Percentiles rank a stretch among this genome's conserved stretches.
These are phyloP conservation scores for Sapajus apella DNA, from an alignment of 2,113 vertebrate species.

Conservation along the genomic window DNA sequence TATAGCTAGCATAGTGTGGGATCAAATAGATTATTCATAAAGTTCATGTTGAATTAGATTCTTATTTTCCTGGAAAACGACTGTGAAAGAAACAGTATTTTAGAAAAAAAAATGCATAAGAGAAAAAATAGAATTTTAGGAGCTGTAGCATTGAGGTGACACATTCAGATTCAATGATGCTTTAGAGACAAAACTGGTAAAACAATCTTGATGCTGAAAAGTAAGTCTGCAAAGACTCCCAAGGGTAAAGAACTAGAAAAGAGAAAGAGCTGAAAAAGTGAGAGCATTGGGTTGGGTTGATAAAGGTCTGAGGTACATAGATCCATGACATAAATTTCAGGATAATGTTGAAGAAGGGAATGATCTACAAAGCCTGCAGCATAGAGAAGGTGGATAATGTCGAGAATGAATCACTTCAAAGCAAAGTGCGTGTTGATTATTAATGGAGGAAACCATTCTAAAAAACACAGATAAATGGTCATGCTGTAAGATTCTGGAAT, in stretches of 20 bases:
- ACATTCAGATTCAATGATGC: neutral
- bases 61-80: constrained; percentile 7
- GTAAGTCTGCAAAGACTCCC: neutral
- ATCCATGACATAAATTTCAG: neutral
- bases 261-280: neutral
- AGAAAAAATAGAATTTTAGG: neutral
- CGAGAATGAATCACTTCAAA: neutral
- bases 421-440: neutral
- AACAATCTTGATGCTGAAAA: neutral
- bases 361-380: neutral
- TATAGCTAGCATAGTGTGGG: neutral
- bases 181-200: neutral
- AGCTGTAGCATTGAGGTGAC: neutral
- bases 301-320: neutral
- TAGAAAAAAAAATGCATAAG: neutral
- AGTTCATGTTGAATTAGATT: constrained; percentile 16
- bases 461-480: neutral
- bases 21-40: constrained; percentile 4
- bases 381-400: neutral
- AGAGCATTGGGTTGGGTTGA: neutral
- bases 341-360: neutral
- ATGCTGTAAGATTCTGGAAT: neutral
- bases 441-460: neutral
- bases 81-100: neutral
- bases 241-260: neutral